Evolutionary conservation across 2,888 invertebrate genomes (phyloP), one percentile per base, ranked within the genome.

Genomic region (Coelopa pilipes): DNA sequence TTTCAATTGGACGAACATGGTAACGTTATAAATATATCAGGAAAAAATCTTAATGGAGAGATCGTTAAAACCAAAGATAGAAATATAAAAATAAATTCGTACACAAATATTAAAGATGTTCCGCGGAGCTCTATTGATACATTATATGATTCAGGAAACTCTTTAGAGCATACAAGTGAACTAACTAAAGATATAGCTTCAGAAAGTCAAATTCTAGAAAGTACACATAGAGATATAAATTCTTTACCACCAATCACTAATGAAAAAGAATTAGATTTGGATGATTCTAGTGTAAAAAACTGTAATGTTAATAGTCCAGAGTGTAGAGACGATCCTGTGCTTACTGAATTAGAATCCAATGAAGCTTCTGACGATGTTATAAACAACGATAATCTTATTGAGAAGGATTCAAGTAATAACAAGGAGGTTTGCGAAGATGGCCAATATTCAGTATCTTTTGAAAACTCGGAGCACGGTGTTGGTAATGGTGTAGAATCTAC

Each of bases 1-100:
- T 50, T 71, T 55, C 71, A 71, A n/a, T 45, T 71, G 17, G 65
- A 71, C 46, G 63, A 50, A 50, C 70, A 71, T 19, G 71, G 60
- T 21, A 65, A 71, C 13, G 55, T 71, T 9, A 71, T 70, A 49
- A 34, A 34, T 34, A 34, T 34, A 34, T 2, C 34, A 4, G 7
- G 34, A 2, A 53, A 53, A 53, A 53, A 9, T 53, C 3, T 53
- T 5, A 53, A 34, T 34, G 34, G 7, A 34, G 34, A 34, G 34
- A 34, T 34, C 34, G 34, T 34, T 34, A 34, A 34, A 34, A 34
- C 21, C 57, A 13, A 21, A 21, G 57, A 59, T 59, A 19, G 2
- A 21, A 24, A 2, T 9, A 57, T 3, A 4, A 59, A 24, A 13
- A 21, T 24, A 34, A 34, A 34, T 34, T 34, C 34, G 2, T 4